Conservation (phyloP, 2,113 vertebrate species). For the Electrona antarctica region DNA sequence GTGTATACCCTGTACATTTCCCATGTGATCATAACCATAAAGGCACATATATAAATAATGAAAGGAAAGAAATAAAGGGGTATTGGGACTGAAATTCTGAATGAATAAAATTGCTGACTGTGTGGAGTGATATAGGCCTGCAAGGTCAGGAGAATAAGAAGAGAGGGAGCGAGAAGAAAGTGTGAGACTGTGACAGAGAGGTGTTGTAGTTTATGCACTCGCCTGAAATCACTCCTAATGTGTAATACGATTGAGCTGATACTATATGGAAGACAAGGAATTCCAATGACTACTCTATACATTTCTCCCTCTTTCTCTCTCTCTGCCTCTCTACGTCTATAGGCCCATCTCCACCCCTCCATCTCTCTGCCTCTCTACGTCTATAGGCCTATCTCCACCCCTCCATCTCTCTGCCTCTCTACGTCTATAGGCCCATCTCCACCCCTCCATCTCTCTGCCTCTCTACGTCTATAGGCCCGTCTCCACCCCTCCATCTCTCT, state of each 20-base stretch:
- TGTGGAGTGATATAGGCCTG: neutral
- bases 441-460: no score
- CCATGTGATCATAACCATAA: constrained; percentile 38
- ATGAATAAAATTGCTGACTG: constrained; percentile 59
- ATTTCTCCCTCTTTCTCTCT: neutral
- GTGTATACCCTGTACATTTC: neutral
- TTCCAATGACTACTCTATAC: neutral
- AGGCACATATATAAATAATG: constrained; percentile 14
- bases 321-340: neutral
- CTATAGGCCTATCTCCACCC: no score
- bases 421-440: no score
- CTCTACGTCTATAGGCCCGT: no score
- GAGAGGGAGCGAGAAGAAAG: constrained; percentile 1
- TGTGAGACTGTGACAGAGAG: constrained; percentile 10
- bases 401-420: no score
- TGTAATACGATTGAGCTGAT: constrained; percentile 17
- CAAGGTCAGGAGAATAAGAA: neutral
- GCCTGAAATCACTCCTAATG: constrained; percentile 38
- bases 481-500: no score
- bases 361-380: no score
- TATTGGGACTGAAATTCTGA: constrained; percentile 34
- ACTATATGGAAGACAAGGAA: neutral
- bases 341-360: no score
- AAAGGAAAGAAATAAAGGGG: constrained; percentile 33
- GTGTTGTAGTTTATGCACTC: constrained; percentile 12